Base-by-base conservation (phyloP, 2,113 vertebrate genomes). In the Macheiramphus alcinus region DNA sequence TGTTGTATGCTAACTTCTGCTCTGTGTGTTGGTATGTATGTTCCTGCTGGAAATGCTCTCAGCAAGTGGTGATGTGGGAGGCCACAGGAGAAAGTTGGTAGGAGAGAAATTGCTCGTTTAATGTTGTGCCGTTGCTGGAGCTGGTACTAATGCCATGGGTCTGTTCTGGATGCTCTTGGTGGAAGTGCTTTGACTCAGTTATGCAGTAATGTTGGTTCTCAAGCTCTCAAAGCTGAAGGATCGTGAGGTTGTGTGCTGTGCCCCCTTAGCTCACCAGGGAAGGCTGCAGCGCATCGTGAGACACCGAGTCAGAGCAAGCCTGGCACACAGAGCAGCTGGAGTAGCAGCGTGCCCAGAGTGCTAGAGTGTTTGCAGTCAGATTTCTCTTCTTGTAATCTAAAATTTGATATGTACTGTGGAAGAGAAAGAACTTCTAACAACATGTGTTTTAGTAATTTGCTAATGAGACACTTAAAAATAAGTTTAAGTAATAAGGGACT, bases 251-350 rank as follows among this genome's bases (percentile, higher is more conserved):
- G 47, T 31, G 42, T 48, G 55, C 40, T 48, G n/a, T 32, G 42
- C 5, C 15, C 32, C 9, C 40, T 16, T 25, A 25, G 32, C 22
- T 85, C 3, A 6, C 18, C 7, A 18, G 42, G 42, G n/a, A 76
- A 42, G n/a, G 70, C 42, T 42, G 16, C 25, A 61, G 53, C 2
- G 6, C 0, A 0, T 6, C 3, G 5, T 18, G 16, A 68, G 62
- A 53, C 3, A 4, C 7, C 3, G 18, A 31, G 20, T 3, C 19
- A 31, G 17, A 34, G n/a, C 15, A 59, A 71, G 42, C 40, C 50
- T 62, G n/a, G 11, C 0, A 2, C 0, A 14, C 1, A 1, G 29
- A 58, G 29, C 21, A 61, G 26, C 19, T 56, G 50, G 16, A 71
- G 62, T 9, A 66, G 43, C 3, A 7, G 9, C 0, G 1, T 71